Base-by-base conservation (phyloP, 2,888 invertebrate species). In the Thera obeliscata region DNA sequence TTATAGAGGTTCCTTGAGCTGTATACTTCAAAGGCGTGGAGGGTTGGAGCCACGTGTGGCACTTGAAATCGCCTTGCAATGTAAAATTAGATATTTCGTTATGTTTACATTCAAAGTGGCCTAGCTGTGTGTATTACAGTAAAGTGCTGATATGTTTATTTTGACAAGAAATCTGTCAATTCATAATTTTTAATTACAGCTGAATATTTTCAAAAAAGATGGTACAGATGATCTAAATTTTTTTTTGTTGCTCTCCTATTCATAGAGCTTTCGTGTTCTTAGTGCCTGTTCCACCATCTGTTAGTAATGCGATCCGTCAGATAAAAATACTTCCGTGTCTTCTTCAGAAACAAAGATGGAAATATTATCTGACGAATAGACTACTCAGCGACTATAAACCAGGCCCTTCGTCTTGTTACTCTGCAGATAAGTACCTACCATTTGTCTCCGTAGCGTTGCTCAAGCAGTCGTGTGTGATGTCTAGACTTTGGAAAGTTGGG, bases 401-500 rank as follows among this genome's bases (percentile, higher is more conserved):
- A 41, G 5, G 41, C 41, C 5, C 41, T 41, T 4, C 5, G 41
- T 49, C 48, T 49, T 49, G 50, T 22, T 6, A 7, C 22, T 61
- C 46, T 61, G 61, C 55, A 36, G 36, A 22, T 61, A 61, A 61
- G 61, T 55, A 11, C 55, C 54, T 58, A 38, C 12, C 22, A 56
- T 55, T 48, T 46, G 9, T 61, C 54, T 56, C 48, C 36, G 55
- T 12, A 46, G 46, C 46, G 61, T 35, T 54, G 33, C 46, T 61
- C 33, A 43, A 61, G 22, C 35, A 48, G 48, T 48, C 61, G 9
- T 36, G 48, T 33, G 55, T 61, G 48, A 61, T 62, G 72, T 72
- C 72, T 74, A 72, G 72, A 74, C 72, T 63, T 43, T 69, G 73
- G 75, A 76, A 75, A 73, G 75, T 79, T 70, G 76, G 75, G 79